phyloP scores from a whole-genome alignment of 2,888 invertebrate species.

The Rotaria macrura region DNA sequence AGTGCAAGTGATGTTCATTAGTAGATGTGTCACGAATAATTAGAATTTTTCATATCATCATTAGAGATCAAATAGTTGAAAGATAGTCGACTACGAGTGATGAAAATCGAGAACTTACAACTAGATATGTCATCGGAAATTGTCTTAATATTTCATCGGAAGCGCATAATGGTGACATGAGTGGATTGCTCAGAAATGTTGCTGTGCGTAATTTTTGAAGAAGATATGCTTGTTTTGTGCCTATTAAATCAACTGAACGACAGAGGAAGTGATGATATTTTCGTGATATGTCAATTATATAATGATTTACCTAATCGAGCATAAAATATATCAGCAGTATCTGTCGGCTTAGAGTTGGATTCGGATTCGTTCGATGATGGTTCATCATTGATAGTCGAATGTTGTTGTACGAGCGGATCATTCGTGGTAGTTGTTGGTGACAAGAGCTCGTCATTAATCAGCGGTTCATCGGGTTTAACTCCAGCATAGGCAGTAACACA shows the following conservation, averaged over 20 bases:
- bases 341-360: too few relatives aligned
- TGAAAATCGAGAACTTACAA: conserved; percentile 55
- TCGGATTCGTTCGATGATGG: too few relatives aligned
- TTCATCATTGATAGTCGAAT: too few relatives aligned
- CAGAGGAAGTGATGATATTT: too few relatives aligned
- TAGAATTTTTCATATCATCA: background rate
- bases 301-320: too few relatives aligned
- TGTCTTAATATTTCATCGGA: conserved; percentile 64
- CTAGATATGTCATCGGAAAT: conserved; percentile 71
- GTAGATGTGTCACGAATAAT: too few relatives aligned
- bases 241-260: background rate
- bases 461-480: background rate
- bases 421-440: too few relatives aligned
- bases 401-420: too few relatives aligned
- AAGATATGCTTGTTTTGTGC: background rate
- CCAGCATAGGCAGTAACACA: conserved; percentile 22
- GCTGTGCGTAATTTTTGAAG: conserved; percentile 39
- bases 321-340: too few relatives aligned
- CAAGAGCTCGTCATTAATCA: background rate
- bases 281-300: too few relatives aligned
- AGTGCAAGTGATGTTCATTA: too few relatives aligned
- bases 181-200: conserved; percentile 58
- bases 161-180: conserved; percentile 77
- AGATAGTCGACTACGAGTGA: too few relatives aligned
- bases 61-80: background rate